These are phyloP conservation scores for Nylanderia fulva DNA, from an alignment of 1,140 invertebrate species.

Conservation along the genomic window DNA sequence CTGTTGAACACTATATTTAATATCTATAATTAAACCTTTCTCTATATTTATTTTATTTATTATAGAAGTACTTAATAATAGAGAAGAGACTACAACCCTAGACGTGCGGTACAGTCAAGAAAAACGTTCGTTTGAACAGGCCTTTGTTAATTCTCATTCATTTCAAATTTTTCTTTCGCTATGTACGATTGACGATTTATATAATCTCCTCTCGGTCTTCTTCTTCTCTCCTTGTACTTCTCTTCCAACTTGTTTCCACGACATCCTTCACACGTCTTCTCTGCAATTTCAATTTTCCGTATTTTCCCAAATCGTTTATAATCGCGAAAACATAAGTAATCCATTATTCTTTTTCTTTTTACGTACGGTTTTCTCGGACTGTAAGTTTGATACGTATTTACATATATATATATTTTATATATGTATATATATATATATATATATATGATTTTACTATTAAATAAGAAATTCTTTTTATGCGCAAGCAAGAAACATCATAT, in stretches of 20 bases:
- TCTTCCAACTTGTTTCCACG: constrained; percentile 17
- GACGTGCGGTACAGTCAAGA: constrained; percentile 69
- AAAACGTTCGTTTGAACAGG: constrained; percentile 66
- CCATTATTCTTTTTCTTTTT: constrained; percentile 28
- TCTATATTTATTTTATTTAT: too few relatives aligned
- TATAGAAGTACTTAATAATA: background rate
- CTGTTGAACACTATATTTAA: too few relatives aligned
- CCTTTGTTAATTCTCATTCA: constrained; percentile 22
- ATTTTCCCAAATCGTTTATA: constrained; percentile 1
- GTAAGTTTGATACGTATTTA: constrained; percentile 51
- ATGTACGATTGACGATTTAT: constrained; percentile 37
- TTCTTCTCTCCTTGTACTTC: constrained; percentile 1
- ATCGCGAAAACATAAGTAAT: constrained; percentile 56
- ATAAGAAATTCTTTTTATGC: constrained; percentile 45
- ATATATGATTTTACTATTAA: constrained; percentile 18
- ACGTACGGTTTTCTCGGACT: constrained; percentile 75
- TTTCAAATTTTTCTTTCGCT: constrained; percentile 18
- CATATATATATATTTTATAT: constrained; percentile 36
- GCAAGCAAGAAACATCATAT: constrained; percentile 61
- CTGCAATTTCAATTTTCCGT: background rate
- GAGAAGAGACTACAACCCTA: constrained; percentile 22
- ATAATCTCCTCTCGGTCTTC: constrained; percentile 44
- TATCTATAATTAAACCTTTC: too few relatives aligned
- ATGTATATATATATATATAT: constrained; percentile 33
- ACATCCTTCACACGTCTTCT: constrained; percentile 35